A percentile compares a stretch with the other conserved stretches of the same genome.
Conservation (phyloP, 1,140 invertebrate species). For the Drosophila baimaii region DNA sequence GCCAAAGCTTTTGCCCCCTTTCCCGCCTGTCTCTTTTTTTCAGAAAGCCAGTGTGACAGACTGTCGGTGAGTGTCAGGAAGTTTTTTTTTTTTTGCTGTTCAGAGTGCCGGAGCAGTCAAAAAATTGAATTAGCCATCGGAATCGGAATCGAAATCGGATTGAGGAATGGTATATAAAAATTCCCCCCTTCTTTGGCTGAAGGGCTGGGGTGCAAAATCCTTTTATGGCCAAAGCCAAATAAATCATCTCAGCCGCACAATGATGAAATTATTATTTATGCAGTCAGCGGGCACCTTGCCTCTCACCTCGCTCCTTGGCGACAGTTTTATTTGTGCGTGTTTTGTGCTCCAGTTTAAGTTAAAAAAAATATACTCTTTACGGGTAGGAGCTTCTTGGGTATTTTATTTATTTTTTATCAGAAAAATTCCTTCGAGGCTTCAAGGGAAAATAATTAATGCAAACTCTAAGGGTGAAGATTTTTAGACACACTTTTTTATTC, state of each 20-base stretch:
- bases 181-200: not conserved
- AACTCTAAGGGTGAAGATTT: accelerated
- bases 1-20: conserved; percentile 60
- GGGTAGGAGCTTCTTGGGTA: not conserved
- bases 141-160: conserved; percentile 17
- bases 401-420: not conserved
- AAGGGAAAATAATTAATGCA: not conserved
- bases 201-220: conserved; percentile 47
- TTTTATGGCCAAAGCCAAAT: conserved; percentile 73
- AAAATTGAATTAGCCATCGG: conserved; percentile 80
- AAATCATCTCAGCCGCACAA: conserved; percentile 79
- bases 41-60: conserved; percentile 39
- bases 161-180: conserved; percentile 28
- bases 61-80: conserved; percentile 66
- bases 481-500: too few relatives aligned
- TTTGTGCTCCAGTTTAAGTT: conserved; percentile 70
- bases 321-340: conserved; percentile 52
- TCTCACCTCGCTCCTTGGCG: conserved; percentile 9
- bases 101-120: conserved; percentile 36
- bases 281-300: conserved; percentile 41
- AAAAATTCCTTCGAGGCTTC: not conserved
- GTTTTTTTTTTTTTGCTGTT: conserved; percentile 5
- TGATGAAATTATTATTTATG: conserved; percentile 84
- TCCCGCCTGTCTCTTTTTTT: conserved; percentile 19
- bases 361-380: conserved; percentile 43